A percentile compares a stretch with the other conserved stretches of the same genome.
Conservation (phyloP, 2,113 vertebrate species). For the Ancistrus triradiatus region DNA sequence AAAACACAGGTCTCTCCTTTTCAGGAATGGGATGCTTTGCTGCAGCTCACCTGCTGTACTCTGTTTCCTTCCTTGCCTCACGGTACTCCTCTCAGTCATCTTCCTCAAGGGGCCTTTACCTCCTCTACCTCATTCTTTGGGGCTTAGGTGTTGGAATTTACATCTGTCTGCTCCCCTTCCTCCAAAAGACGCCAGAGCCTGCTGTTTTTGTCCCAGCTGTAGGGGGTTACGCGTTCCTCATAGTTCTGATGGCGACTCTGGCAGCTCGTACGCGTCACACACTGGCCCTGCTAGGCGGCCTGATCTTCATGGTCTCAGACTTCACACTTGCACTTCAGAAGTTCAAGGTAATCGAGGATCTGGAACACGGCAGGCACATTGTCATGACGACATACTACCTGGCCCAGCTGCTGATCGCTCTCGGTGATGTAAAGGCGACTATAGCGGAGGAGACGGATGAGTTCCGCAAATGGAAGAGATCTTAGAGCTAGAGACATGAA, state of each 20-base stretch:
- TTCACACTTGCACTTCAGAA: constrained; percentile 60
- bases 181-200: constrained; percentile 51
- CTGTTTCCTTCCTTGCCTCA: constrained; percentile 65
- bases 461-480: constrained; percentile 64
- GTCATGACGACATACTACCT: constrained; percentile 79
- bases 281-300: constrained; percentile 55
- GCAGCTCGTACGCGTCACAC: constrained; percentile 48
- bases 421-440: constrained; percentile 60
- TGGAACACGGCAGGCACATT: constrained; percentile 39
- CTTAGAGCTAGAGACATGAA: constrained; percentile 44
- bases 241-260: constrained; percentile 63
- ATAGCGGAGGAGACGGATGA: constrained; percentile 43
- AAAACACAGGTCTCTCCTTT: no score
- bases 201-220: constrained; percentile 55
- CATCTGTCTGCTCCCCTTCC: constrained; percentile 55
- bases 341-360: constrained; percentile 59
- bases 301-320: constrained; percentile 74
- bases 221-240: constrained; percentile 56
- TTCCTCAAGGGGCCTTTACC: constrained; percentile 37
- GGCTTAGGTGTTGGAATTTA: constrained; percentile 28
- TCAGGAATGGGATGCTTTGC: constrained; percentile 78
- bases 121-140: constrained; percentile 45
- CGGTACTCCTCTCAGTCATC: constrained; percentile 44
- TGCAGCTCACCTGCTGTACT: constrained; percentile 71
- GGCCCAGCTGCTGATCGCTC: constrained; percentile 72